Conservation (phyloP, 2,888 invertebrate genomes). For the Drosophila aldrichi region DNA sequence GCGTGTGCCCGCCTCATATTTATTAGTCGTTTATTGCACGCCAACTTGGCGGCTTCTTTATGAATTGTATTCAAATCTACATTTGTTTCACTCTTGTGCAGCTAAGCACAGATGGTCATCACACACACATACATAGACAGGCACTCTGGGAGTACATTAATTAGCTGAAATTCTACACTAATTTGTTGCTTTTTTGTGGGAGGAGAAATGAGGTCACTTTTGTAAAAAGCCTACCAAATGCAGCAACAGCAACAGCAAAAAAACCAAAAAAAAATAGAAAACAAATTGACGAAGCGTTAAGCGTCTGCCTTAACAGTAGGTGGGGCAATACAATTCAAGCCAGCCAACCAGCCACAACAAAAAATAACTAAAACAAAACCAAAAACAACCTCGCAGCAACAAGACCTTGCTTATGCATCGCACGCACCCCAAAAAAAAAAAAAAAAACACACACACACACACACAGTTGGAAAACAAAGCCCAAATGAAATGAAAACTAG, state of each 20-base stretch:
- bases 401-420: constrained; percentile 64
- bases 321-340: constrained; percentile 42
- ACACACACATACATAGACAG: constrained; percentile 2
- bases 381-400: constrained; percentile 17
- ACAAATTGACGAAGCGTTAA: constrained; percentile 78
- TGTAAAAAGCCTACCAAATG: constrained; percentile 56
- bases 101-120: constrained; percentile 27
- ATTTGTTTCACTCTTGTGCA: constrained; percentile 16
- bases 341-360: constrained; percentile 57
- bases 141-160: constrained; percentile 47
- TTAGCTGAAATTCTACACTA: constrained; percentile 65
- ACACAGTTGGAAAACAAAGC: constrained; percentile 7
- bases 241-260: constrained; percentile 30
- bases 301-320: constrained; percentile 57
- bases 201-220: constrained; percentile 60
- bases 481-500: constrained; percentile 46
- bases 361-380: not conserved
- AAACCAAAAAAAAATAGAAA: constrained; percentile 32
- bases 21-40: constrained; percentile 36
- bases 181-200: constrained; percentile 43
- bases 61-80: constrained; percentile 47
- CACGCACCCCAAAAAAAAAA: constrained; percentile 61
- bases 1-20: constrained; percentile 51
- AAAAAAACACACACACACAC: constrained; percentile 5
- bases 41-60: constrained; percentile 41